Conservation (phyloP, 53 echinoderm and acorn worm genomes). For the Stichopus horrens region DNA sequence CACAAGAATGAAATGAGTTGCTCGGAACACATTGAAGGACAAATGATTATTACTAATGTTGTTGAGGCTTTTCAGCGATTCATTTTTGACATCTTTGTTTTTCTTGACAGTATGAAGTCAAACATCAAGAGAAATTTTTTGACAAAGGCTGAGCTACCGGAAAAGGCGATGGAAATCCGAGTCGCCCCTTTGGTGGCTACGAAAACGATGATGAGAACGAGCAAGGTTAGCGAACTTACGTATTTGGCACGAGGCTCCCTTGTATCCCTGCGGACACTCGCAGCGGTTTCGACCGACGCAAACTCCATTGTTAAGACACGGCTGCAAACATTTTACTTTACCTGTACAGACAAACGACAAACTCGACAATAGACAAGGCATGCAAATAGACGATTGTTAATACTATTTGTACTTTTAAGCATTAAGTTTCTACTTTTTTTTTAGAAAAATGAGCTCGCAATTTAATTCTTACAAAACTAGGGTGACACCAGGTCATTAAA, state of each 20-base stretch:
- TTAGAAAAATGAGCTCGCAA: not conserved
- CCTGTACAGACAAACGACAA: slow-evolving; percentile 45
- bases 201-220: not conserved
- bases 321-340: slow-evolving; percentile 36
- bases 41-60: too few species aligned
- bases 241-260: slow-evolving; percentile 92
- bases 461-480: too few species aligned
- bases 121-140: too few species aligned
- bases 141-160: too few species aligned
- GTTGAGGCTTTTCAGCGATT: too few species aligned
- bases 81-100: too few species aligned
- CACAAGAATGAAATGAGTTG: too few species aligned
- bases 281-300: slow-evolving; percentile 87
- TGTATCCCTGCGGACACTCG: slow-evolving; percentile 82
- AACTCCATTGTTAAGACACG: slow-evolving; percentile 86
- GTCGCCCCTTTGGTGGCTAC: too few species aligned
- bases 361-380: slow-evolving; percentile 14
- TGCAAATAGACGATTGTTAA: not conserved
- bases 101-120: too few species aligned
- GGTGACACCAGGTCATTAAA: too few species aligned
- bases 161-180: too few species aligned
- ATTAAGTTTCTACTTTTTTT: not conserved
- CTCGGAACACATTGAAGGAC: too few species aligned
- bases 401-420: not conserved
- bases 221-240: slow-evolving; percentile 68